Evolutionary conservation across 2,113 vertebrate species (phyloP), one percentile per base, ranked within the genome.

Genomic region (Prunella himalayana): DNA sequence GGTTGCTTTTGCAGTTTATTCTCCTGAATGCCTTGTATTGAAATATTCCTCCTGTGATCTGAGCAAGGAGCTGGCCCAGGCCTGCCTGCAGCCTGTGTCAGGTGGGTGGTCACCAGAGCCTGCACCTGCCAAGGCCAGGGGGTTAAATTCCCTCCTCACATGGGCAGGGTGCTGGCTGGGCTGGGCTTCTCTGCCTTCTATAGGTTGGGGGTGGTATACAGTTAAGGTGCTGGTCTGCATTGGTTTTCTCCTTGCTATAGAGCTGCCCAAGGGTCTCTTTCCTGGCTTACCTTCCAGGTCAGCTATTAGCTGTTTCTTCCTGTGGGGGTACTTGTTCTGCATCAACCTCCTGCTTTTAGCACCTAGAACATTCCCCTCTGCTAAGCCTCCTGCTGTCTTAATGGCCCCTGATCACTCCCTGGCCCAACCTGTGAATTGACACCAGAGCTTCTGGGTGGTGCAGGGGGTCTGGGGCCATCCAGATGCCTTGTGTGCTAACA

Each of bases 401-500:
- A 15, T 6, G 24, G 68, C 88, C 72, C 56, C 50, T 73, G 41
- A 11, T 63, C 27, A 13, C 59, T 64, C 50, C 45, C 78, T 64
- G 68, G 18, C 65, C 45, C 72, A 39, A 15, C n/a, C 66, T 28
- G 3, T 31, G 47, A 60, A 13, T 64, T 51, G 69, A 47, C 42
- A 68, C 21, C 59, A 68, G 80, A 70, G 68, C 22, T 50, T 77
- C n/a, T 30, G 72, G 49, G 56, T 66, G 53, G 27, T 50, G 50
- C 70, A 57, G 79, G 37, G 41, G 11, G 4, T 59, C n/a, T 30
- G 73, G 54, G 82, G 72, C 51, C 59, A 15, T 21, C 72, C 41
- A 42, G 73, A 85, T 94, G 92, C 91, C 93, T 95, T 95, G 64
- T 85, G 78, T 81, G 63, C 68, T 91, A 14, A 54, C 71, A 41